phyloP scores from a whole-genome alignment of 2,888 invertebrate genomes.

The Leptura quadrifasciata region DNA sequence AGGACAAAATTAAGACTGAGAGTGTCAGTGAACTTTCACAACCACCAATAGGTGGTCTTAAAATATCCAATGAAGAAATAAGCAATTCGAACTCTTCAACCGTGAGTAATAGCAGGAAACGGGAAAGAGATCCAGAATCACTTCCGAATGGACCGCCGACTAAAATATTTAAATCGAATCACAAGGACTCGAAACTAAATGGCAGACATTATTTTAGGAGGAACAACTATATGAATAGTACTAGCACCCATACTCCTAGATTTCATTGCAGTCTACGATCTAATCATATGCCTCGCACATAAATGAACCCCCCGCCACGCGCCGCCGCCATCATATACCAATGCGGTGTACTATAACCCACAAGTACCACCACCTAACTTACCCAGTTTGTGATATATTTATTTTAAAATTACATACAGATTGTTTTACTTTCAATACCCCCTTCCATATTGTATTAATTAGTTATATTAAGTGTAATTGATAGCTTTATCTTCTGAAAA shows the following conservation, averaged over 20 bases:
- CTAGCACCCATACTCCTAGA: conserved; percentile 37
- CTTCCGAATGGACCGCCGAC: conserved; percentile 65
- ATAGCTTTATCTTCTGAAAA: too few species aligned
- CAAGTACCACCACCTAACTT: conserved; percentile 57
- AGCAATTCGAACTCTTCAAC: conserved; percentile 66
- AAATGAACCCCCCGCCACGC: conserved; percentile 41
- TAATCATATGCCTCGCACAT: conserved; percentile 47
- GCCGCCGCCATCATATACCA: conserved; percentile 42
- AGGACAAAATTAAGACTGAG: conserved; percentile 81
- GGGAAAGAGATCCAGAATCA: conserved; percentile 62
- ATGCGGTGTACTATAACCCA: conserved; percentile 64
- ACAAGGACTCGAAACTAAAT: conserved; percentile 71
- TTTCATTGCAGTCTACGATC: conserved; percentile 46
- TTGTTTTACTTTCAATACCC: too few species aligned
- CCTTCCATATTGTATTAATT: too few species aligned
- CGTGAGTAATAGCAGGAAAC: conserved; percentile 49
- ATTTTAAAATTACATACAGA: too few species aligned
- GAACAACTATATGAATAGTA: conserved; percentile 61
- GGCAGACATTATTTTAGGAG: conserved; percentile 72
- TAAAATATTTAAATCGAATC: conserved; percentile 66
- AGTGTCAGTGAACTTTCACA: conserved; percentile 67
- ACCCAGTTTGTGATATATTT: conserved; percentile 60
- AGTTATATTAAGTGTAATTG: too few species aligned
- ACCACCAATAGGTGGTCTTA: conserved; percentile 73
- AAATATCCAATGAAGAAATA: conserved; percentile 86